Conservation (phyloP, 2,888 invertebrate species). For the Heliconius sara region DNA sequence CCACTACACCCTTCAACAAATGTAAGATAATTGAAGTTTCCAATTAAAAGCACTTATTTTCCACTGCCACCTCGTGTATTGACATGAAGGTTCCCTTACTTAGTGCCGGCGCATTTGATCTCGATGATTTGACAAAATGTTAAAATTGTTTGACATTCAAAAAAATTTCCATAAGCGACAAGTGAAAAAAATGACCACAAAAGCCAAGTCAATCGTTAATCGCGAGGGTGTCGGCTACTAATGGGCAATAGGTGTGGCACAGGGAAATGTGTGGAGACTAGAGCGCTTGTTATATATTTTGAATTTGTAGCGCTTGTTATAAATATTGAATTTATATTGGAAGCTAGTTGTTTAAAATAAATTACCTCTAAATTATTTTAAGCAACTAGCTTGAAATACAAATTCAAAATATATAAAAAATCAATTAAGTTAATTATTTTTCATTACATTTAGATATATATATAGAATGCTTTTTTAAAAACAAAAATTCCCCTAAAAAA, state of each 20-base stretch:
- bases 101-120: conserved; percentile 72
- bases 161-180: conserved; percentile 80
- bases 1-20: not conserved
- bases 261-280: conserved; percentile 53
- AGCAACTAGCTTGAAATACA: not conserved
- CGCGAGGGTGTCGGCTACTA: conserved; percentile 79
- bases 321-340: too few species aligned
- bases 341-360: too few species aligned
- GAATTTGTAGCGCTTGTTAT: too few species aligned
- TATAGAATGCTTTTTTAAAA: too few species aligned
- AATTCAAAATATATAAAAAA: too few species aligned
- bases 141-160: conserved; percentile 71
- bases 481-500: too few species aligned
- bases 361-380: not conserved
- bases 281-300: not conserved
- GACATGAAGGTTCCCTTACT: conserved; percentile 66
- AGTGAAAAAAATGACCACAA: conserved; percentile 74
- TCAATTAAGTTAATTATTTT: too few species aligned
- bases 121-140: conserved; percentile 76
- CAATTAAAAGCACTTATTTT: conserved; percentile 53
- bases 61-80: conserved; percentile 64
- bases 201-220: conserved; percentile 76
- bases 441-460: too few species aligned
- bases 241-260: conserved; percentile 64
- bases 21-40: not conserved